phyloP scores from a whole-genome alignment of 2,113 vertebrate genomes.

The Engystomops pustulosus region DNA sequence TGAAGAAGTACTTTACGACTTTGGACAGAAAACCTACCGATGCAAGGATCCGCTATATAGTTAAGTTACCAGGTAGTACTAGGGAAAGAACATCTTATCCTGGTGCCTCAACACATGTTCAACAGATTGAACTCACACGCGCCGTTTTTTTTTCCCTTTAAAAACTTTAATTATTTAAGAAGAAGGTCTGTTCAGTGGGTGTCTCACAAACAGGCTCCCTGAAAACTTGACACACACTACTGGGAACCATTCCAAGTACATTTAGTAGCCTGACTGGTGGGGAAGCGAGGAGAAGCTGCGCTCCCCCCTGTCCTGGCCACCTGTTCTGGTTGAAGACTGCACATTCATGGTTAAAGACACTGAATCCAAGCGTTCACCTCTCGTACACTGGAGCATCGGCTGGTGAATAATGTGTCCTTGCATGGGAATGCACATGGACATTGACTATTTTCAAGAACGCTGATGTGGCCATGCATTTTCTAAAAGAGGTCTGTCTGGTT shows the following conservation, averaged over 20 bases:
- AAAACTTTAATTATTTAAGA: slow-evolving; percentile 46
- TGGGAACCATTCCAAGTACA: slow-evolving; percentile 31
- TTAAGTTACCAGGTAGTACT: neutral
- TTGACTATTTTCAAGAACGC: neutral
- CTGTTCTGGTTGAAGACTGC: slow-evolving; percentile 6
- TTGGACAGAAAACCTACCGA: no score
- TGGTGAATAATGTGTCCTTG: neutral
- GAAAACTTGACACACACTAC: slow-evolving; percentile 23
- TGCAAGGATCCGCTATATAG: neutral
- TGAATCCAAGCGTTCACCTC: neutral
- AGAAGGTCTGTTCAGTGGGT: slow-evolving; percentile 41
- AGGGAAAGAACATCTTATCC: neutral
- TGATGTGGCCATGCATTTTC: neutral
- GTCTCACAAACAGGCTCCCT: slow-evolving; percentile 30
- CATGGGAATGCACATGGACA: neutral
- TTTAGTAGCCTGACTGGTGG: slow-evolving; percentile 4
- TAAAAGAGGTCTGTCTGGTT: neutral
- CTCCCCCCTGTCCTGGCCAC: neutral
- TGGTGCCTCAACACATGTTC: neutral
- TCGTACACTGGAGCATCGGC: neutral
- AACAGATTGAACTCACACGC: neutral
- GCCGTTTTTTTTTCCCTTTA: neutral
- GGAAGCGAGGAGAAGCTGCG: neutral
- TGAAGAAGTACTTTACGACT: no score
- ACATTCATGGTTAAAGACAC: neutral